Percentiles rank a stretch among this genome's conserved stretches.
These are phyloP conservation scores for Polyodon spathula DNA, from an alignment of 2,113 vertebrate genomes.

Conservation along the genomic window DNA sequence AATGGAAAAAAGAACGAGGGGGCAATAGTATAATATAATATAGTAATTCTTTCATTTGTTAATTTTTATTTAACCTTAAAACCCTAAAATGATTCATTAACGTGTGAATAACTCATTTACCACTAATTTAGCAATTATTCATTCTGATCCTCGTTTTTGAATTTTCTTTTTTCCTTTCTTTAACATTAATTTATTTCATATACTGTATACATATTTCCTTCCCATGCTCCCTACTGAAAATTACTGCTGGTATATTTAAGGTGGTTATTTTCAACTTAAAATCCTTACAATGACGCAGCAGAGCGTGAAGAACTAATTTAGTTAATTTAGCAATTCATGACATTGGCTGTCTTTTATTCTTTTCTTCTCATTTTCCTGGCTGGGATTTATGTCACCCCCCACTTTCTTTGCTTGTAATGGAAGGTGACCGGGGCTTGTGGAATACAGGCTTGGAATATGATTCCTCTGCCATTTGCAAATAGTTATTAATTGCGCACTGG, in stretches of 20 bases:
- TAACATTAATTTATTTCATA: not conserved
- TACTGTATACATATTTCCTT: too few relatives aligned
- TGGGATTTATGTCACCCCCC: constrained; percentile 32
- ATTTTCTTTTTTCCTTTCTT: constrained; percentile 20
- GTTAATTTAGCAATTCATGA: constrained; percentile 56
- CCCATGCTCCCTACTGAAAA: too few relatives aligned
- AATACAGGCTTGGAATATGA: constrained; percentile 68
- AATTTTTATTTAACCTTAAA: not conserved
- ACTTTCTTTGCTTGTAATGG: constrained; percentile 46
- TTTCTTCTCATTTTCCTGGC: not conserved
- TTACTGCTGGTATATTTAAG: constrained; percentile 12
- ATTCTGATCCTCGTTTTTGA: constrained; percentile 50
- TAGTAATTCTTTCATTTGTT: too few relatives aligned
- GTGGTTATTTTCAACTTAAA: too few relatives aligned
- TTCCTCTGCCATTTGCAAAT: constrained; percentile 84
- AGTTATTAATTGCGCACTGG: constrained; percentile 88
- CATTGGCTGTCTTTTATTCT: constrained; percentile 50
- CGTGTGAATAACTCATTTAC: constrained; percentile 70
- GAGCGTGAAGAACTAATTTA: too few relatives aligned
- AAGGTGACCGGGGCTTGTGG: constrained; percentile 12
- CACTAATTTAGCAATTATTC: not conserved
- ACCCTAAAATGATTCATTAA: constrained; percentile 55
- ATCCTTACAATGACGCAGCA: too few relatives aligned
- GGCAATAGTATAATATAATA: too few relatives aligned
- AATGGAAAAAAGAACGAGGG: constrained; percentile 23